Evolutionary conservation across 2,797 vertebrate species (phyloP), one percentile per base, ranked within the genome.

Genomic region (Gymnodraco acuticeps): DNA sequence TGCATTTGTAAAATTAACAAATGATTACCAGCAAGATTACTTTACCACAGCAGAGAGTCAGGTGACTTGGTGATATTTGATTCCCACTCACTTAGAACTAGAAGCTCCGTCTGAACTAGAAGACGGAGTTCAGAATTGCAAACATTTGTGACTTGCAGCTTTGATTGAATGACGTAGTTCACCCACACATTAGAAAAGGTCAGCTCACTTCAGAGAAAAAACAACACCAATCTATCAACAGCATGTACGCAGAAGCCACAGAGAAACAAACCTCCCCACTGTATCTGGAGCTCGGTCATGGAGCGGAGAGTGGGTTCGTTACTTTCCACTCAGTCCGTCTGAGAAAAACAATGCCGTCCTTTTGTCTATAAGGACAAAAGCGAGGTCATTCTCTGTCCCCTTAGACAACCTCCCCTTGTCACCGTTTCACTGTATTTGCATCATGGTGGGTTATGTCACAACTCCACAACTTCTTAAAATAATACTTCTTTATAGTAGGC

Each of bases 251-350:
- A 68, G 62, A 77, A 51, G 47, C 69, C 45, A 70, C 59, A 31
- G 71, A 70, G 75, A 80, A 75, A 91, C 89, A 88, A 86, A 75
- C 52, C 70, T 63, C 71, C 58, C 68, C 63, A 58, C 77, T 92
- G 91, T 92, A 53, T 79, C 77, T 75, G 73, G 85, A 83, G 71
- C 66, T 52, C 7, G 78, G 82, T 90, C 87, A 84, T 81, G 84
- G 77, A 88, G 82, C 87, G 74, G 62, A 64, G 91, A 84, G 93
- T 90, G 91, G 90, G 92, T 80, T 87, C 16, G 68, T 77, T 84
- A 77, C 80, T 91, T 90, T 91, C 89, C 85, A 65, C 87, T 83
- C 78, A 77, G 84, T 73, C 83, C 74, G 81, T 79, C 70, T 77
- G 68, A 52, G 45, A 38, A 80, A 38, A 59, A 92, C 90, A 93